A percentile compares a stretch with the other conserved stretches of the same genome.
Evolutionary conservation across 1,140 invertebrate genomes (phyloP).

Genomic region (Tyrophagus putrescentiae): DNA sequence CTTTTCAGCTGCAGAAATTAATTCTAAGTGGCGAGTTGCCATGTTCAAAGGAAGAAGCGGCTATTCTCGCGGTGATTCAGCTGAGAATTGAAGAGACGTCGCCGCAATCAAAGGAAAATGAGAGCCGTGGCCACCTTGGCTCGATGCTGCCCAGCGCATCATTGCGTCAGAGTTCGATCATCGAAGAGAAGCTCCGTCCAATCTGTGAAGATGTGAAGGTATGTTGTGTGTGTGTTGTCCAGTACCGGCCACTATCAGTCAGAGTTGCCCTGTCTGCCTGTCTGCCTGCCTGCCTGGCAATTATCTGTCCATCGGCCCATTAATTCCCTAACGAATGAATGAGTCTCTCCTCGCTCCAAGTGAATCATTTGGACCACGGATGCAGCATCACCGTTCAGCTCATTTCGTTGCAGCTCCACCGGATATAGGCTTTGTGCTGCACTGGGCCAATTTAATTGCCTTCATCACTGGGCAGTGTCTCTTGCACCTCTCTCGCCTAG

Average conservation of each 20-base stretch:
- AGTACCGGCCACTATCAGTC: no score
- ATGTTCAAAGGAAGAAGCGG: conserved; percentile 52
- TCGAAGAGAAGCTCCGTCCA: conserved; percentile 28
- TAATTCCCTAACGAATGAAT: no score
- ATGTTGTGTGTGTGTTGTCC: conserved; percentile 16
- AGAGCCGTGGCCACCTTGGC: background rate
- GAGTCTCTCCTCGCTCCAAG: no score
- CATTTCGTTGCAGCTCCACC: background rate
- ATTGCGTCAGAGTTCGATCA: conserved; percentile 6
- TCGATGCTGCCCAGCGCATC: background rate
- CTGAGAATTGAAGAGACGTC: conserved; percentile 46
- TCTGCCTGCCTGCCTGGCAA: background rate
- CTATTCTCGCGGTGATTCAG: conserved; percentile 49
- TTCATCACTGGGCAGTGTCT: background rate
- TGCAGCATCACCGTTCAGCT: no score
- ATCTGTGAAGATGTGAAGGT: conserved; percentile 27
- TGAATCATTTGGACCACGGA: no score
- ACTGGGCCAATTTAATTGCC: background rate
- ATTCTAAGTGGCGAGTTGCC: conserved; percentile 48
- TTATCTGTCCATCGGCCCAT: no score
- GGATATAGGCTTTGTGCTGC: background rate
- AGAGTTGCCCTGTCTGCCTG: background rate
- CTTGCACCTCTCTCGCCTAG: no score
- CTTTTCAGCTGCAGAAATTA: conserved; percentile 46
- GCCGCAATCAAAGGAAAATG: conserved; percentile 13